Evolutionary conservation across 2,113 vertebrate species (phyloP).

Genomic region (Scomber scombrus): DNA sequence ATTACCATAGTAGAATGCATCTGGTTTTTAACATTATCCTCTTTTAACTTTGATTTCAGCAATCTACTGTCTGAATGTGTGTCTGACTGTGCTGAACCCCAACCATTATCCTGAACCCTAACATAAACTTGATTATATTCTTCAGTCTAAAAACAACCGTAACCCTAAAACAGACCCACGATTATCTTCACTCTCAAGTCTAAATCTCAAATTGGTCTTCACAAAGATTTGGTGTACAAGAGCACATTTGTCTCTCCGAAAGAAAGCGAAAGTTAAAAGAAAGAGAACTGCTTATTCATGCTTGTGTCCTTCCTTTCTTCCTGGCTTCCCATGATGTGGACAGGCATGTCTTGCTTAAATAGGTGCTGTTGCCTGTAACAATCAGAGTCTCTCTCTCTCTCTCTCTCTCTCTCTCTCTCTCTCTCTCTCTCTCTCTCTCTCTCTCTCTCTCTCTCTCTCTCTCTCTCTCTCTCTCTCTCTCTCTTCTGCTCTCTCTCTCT

Average conservation of each 20-base stretch:
- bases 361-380: constrained; percentile 12
- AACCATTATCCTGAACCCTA: background rate
- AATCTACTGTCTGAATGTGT: background rate
- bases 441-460: constrained; percentile 1
- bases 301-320: background rate
- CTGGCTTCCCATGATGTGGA: background rate
- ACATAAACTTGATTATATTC: background rate
- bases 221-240: background rate
- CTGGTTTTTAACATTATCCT: background rate
- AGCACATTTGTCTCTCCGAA: background rate
- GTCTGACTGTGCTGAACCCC: background rate
- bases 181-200: too few species aligned
- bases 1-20: background rate
- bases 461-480: background rate
- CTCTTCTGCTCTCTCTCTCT: too few species aligned
- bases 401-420: background rate
- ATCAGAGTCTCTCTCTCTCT: constrained; percentile 4
- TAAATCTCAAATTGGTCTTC: background rate
- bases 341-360: background rate
- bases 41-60: background rate
- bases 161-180: background rate
- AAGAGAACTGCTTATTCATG: background rate
- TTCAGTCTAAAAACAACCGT: background rate
- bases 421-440: constrained; percentile 1
- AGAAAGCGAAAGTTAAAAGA: background rate